Base-by-base conservation (phyloP, 2,113 vertebrate species). In the Phaethornis superciliosus region DNA sequence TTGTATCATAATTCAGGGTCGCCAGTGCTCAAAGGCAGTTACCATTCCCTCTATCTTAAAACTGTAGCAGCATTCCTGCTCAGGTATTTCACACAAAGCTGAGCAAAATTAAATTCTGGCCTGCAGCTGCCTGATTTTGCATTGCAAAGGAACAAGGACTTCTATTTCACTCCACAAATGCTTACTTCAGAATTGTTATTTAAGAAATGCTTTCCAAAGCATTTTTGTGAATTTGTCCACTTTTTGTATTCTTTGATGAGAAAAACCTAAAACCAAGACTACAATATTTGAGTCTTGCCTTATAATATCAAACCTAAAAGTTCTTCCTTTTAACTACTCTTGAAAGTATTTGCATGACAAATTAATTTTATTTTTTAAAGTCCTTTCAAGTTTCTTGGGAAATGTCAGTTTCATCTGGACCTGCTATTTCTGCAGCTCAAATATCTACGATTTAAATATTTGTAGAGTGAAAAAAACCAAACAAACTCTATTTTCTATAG, bases 41-140 rank as follows among this genome's bases (percentile, higher is more conserved):
- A 90, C 67, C 56, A 47, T 89, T 89, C 89, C 82, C 96, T 93
- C 85, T 93, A 51, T 94, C 89, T 81, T 74, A 90, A 58, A 62
- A 54, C 7, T 15, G 4, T 40, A 59, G 58, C 94, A 95, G 88
- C 81, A 85, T 84, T 90, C 63, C 89, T 91, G 49, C 85, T 98
- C 97, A 93, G 68, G 90, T 95, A 97, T 98, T 98, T 97, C 81
- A 91, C 71, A 89, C 87, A 69, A 80, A 80, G 60, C 90, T 96
- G 55, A 79, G 76, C 94, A 74, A 92, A 95, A 98, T 95, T 93
- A 96, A 96, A 97, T 98, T 98, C 97, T 90, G 68, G 81, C 94
- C 95, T 91, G 81, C 51, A 89, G 90, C 94, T 89, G 76, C 76
- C 96, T 92, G 77, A 96, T 95, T 97, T 96, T 97, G 91, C 93